Base-by-base conservation (phyloP, 2,888 invertebrate species). In the Chrysina gloriosa region DNA sequence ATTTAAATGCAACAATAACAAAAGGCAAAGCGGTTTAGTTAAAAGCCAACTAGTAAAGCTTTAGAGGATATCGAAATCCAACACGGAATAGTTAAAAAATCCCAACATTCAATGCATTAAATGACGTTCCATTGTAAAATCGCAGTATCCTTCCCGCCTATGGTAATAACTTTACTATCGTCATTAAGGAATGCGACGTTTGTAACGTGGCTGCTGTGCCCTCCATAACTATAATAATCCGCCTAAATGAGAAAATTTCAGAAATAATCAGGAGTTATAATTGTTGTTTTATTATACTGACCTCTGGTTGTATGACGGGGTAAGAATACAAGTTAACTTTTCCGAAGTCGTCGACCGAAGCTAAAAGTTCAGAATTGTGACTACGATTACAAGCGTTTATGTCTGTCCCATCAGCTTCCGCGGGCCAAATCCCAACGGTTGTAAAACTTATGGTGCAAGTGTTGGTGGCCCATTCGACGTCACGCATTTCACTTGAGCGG, bases 161-260 rank as follows among this genome's bases (percentile, higher is more conserved):
- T 89, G 21, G 92, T 90, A 54, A 97, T 84, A 58, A 97, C 84
- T 39, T 95, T 88, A 7, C 92, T 89, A 84, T 93, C 94, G 82
- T 96, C 95, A 68, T 89, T 89, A 67, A 95, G 86, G 86, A 96
- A 97, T 48, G 89, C 86, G 0, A 93, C 94, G 72, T 89, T 89
- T 63, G 95, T 95, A 77, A 96, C 96, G 85, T 95, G 96, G 80
- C 94, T 93, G 80, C 95, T 95, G 84, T 96, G 96, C 0, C 95
- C 96, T 72, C 89, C 89, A 83, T 93, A 94, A 36, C 85, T 83
- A 82, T 95, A 93, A 78, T 90, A 89, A 70, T 92, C 85, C 63
- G 94, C 92, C 95, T 95, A 87, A 6, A 84, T 85, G 74, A 69
- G 71, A 70, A 72, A 71, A 72, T 69, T 7, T 45, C 39, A 69